phyloP scores from a whole-genome alignment of 2,888 invertebrate species.

The Gari tellinella region DNA sequence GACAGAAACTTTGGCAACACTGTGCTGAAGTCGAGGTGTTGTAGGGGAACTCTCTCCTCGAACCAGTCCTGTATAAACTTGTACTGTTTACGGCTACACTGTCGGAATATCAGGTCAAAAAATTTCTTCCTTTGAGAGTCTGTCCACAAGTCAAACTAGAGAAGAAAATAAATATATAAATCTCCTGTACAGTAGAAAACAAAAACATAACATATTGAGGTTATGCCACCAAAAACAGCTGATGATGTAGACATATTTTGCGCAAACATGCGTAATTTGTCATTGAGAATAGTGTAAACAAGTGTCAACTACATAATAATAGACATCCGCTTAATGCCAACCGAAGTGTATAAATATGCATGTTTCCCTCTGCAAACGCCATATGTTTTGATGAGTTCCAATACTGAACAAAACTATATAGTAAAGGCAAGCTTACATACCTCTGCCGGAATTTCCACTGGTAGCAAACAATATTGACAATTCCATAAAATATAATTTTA shows the following conservation, averaged over 20 bases:
- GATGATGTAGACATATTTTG: no score
- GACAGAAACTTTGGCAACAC: conserved; percentile 81
- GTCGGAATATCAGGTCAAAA: conserved; percentile 78
- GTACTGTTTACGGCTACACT: conserved; percentile 78
- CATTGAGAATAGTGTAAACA: no score
- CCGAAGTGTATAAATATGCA: neutral
- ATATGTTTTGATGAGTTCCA: no score
- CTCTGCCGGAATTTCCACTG: no score
- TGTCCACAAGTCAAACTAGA: conserved; percentile 84
- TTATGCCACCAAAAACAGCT: neutral
- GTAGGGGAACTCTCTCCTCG: conserved; percentile 76
- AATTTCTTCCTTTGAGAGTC: conserved; percentile 82
- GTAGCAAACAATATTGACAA: no score
- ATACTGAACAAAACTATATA: no score
- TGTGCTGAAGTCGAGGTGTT: conserved; percentile 80
- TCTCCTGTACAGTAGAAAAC: no score
- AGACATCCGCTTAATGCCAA: neutral
- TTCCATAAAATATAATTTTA: no score
- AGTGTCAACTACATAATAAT: neutral
- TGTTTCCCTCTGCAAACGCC: no score
- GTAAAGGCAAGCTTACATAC: no score
- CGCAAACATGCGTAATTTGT: no score
- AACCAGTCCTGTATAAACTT: conserved; percentile 82
- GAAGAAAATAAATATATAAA: conserved; percentile 8
- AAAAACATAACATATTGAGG: neutral